Evolutionary conservation across 1,140 invertebrate species (phyloP).

Genomic region (Solen grandis): DNA sequence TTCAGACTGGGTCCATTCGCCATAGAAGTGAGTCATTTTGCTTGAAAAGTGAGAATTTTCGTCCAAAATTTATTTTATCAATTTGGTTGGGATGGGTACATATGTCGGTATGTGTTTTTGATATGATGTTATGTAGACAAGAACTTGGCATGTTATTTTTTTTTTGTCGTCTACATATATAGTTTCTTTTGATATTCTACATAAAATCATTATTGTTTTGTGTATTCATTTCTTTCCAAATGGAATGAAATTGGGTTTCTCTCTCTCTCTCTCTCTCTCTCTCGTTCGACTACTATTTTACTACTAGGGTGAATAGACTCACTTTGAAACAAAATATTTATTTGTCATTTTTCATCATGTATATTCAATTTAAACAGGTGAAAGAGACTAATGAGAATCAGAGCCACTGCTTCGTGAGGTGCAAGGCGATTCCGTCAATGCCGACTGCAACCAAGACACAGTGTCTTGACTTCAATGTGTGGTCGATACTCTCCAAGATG

Average conservation of each 20-base stretch:
- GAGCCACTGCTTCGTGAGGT: constrained; percentile 22
- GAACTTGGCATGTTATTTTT: too few species aligned
- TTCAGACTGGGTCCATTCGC: too few species aligned
- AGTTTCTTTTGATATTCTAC: neutral
- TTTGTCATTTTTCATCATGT: neutral
- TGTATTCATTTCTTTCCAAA: neutral
- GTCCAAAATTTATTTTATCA: too few species aligned
- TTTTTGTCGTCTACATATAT: too few species aligned
- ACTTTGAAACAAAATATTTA: neutral
- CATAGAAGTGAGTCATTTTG: too few species aligned
- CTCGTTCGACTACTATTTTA: neutral
- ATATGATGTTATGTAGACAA: too few species aligned
- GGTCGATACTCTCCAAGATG: constrained; percentile 25
- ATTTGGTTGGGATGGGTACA: too few species aligned
- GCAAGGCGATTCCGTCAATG: constrained; percentile 3
- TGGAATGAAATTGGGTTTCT: neutral
- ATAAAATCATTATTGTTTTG: neutral
- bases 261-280: neutral
- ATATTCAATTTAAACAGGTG: too few species aligned
- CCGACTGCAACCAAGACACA: constrained; percentile 12
- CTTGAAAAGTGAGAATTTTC: too few species aligned
- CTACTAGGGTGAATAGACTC: neutral
- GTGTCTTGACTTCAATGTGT: constrained; percentile 6
- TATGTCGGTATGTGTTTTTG: too few species aligned
- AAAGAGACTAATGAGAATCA: constrained; percentile 11